Base-by-base conservation (phyloP, 2,113 vertebrate species). In the Gnathonemus longibarbis region DNA sequence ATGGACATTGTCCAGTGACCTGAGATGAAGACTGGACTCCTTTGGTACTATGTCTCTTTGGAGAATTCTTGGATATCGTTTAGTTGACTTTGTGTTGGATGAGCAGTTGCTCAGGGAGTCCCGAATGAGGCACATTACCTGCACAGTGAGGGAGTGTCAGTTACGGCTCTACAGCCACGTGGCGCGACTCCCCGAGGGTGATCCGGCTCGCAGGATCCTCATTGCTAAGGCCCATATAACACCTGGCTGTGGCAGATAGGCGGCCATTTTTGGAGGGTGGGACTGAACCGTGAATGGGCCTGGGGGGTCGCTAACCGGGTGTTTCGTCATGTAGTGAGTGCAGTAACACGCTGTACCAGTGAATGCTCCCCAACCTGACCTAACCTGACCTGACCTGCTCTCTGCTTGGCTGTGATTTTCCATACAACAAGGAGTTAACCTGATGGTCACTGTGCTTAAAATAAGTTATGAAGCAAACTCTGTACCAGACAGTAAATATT, bases 401-500 rank as follows among this genome's bases (percentile, higher is more conserved):
- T n/a, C 17, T 11, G 46, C 24, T 46, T 49, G 19, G n/a, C 9
- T 13, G 19, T 46, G 21, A 85, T 70, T 31, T 4, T 70, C 45
- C 21, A n/a, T 24, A 49, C 46, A 24, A 2, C 31, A 80, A 42
- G 31, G 74, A 19, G 17, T 80, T 19, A 42, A 42, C 74, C 5
- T 31, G n/a, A 70, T 31, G 62, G n/a, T 70, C n/a, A 4, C 10
- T 42, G 35, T 19, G 74, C 35, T 13, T 39, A 19, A 80, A 35
- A 11, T 24, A 27, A 52, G 6, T 49, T 83, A 48, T n/a, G 27
- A 21, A 80, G 46, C 50, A 24, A 39, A 80, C n/a, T 42, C 19
- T 80, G 31, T 39, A 46, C 45, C 88, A 74, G 58, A 62, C 66
- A 27, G 11, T 88, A 88, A 70, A 49, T 74, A 88, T 88, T 48